phyloP scores from a whole-genome alignment of 2,113 vertebrate species.

The Notarius lentiginosus region DNA sequence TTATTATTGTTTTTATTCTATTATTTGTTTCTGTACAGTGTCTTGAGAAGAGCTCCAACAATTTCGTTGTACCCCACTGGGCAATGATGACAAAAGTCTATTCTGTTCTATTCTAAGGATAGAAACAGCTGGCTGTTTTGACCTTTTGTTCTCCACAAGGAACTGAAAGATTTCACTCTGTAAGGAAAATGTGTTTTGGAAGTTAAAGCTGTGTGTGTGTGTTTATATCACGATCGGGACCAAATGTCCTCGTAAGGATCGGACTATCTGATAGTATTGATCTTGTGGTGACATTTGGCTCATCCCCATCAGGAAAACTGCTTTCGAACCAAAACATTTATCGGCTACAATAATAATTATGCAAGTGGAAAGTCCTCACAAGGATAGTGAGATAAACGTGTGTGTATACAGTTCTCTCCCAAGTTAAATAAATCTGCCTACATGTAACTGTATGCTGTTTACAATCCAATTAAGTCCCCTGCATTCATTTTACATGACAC shows the following conservation, averaged over 20 bases:
- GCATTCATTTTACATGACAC: constrained; percentile 13
- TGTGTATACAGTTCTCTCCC: not conserved
- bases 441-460: constrained; percentile 14
- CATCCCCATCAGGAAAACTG: not conserved
- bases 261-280: not conserved
- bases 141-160: too few species aligned
- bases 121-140: too few species aligned
- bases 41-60: too few species aligned
- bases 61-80: too few species aligned
- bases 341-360: constrained; percentile 15
- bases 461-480: not conserved
- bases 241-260: not conserved
- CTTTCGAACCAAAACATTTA: not conserved
- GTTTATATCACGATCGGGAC: not conserved
- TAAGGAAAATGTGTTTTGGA: too few species aligned
- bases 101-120: too few species aligned
- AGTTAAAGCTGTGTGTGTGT: not conserved
- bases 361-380: not conserved
- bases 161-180: too few species aligned
- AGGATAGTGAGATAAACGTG: not conserved
- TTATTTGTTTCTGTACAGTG: too few species aligned
- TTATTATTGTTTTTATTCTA: too few species aligned
- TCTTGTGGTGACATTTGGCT: not conserved
- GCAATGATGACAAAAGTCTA: too few species aligned
- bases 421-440: not conserved